Evolutionary conservation across 2,888 invertebrate species (phyloP), one percentile per base, ranked within the genome.

Genomic region (Caenorhabditis virilis): DNA sequence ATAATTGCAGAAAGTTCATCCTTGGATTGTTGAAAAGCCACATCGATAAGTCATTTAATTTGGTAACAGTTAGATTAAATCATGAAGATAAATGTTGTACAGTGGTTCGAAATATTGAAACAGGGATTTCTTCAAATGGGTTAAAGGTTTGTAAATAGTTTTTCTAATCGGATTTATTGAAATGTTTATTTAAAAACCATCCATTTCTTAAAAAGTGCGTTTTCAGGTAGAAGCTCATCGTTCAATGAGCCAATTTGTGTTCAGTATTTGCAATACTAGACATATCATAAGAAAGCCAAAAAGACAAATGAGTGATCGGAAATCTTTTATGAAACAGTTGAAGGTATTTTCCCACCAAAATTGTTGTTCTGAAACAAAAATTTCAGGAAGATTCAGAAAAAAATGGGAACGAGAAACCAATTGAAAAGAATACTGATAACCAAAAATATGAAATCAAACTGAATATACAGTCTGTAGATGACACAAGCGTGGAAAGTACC

Each of bases 151-250:
- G 11, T 16, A n/a, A 23, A 7, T 25, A 9, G 5, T 23, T 43
- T 18, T 30, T 16, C 18, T 16, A 16, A n/a, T n/a, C n/a, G n/a
- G n/a, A n/a, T n/a, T n/a, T n/a, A n/a, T n/a, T n/a, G 33, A 11
- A 33, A 33, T 33, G 33, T 33, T 33, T 11, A 33, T n/a, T n/a
- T n/a, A n/a, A n/a, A n/a, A 33, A n/a, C 39, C 33, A 50, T 51
- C 47, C 45, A 48, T 42, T 35, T 39, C 22, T 23, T 39, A 38
- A 22, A 46, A n/a, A 15, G 18, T 38, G 23, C 16, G 15, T 23
- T 56, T 57, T 23, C 46, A 66, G 66, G 66, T 66, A 16, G 60
- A 66, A 50, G 56, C 61, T 6, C 66, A 66, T 46, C 48, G 66
- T 13, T 54, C 58, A 23, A 59, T 58, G 58, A 66, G 66, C 41